A percentile compares a stretch with the other conserved stretches of the same genome.
phyloP scores from a whole-genome alignment of 2,113 vertebrate genomes.

The Brachyhypopomus occidentalis region DNA sequence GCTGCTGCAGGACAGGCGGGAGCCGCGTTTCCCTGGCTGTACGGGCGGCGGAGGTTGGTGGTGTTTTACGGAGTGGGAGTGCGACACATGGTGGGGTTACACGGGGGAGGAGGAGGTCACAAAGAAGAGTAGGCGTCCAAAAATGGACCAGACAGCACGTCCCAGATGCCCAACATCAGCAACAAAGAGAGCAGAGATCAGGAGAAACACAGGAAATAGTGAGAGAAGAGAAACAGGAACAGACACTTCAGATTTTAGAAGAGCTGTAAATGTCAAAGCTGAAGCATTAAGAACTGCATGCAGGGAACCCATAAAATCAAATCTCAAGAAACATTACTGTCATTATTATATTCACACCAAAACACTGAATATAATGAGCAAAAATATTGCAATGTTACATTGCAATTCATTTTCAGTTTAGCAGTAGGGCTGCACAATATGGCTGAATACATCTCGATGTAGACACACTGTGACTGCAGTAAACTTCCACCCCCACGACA shows the following conservation, averaged over 20 bases:
- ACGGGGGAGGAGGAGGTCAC: background rate
- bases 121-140: slow-evolving; percentile 3
- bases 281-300: slow-evolving; percentile 7
- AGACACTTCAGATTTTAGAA: slow-evolving; percentile 18
- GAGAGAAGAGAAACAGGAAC: slow-evolving; percentile 6
- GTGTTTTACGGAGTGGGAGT: slow-evolving; percentile 51
- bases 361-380: too few species aligned
- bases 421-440: background rate
- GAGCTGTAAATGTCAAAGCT: background rate
- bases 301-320: background rate
- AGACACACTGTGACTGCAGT: too few species aligned
- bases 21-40: slow-evolving; percentile 84
- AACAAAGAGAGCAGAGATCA: slow-evolving; percentile 46
- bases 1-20: slow-evolving; percentile 79
- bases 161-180: background rate
- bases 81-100: slow-evolving; percentile 32
- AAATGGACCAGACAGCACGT: background rate
- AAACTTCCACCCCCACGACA: too few species aligned
- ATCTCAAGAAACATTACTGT: background rate
- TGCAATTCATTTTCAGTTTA: background rate
- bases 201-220: slow-evolving; percentile 11
- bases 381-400: background rate
- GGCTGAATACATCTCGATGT: too few species aligned
- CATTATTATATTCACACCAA: too few species aligned
- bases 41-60: slow-evolving; percentile 22